phyloP scores from a whole-genome alignment of 2,797 vertebrate species.

The Prionace glauca region DNA sequence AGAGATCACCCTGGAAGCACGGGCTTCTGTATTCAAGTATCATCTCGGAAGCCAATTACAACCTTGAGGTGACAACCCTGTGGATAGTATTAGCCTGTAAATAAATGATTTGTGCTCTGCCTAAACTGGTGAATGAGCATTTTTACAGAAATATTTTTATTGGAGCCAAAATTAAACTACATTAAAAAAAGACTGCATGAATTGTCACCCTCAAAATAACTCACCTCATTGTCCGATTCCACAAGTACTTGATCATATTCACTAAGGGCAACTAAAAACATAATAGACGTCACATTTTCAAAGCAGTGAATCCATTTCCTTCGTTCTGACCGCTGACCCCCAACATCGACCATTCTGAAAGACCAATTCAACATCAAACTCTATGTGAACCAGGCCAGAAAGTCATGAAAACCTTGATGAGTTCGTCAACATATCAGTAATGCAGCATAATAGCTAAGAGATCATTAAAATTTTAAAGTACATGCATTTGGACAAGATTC shows the following conservation, averaged over 20 bases:
- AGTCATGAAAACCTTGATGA: not conserved
- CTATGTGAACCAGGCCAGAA: not conserved
- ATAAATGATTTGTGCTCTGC: no score
- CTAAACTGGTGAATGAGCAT: no score
- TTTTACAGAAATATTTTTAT: not conserved
- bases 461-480: not conserved
- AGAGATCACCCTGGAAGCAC: no score
- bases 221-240: constrained; percentile 92
- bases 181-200: not conserved
- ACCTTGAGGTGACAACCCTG: no score
- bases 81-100: no score
- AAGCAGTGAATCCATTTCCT: constrained; percentile 98
- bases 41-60: no score
- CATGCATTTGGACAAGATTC: not conserved
- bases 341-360: constrained; percentile 90
- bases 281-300: constrained; percentile 94
- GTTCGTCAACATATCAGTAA: not conserved
- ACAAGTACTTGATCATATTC: constrained; percentile 94
- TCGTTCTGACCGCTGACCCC: constrained; percentile 90
- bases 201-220: constrained; percentile 33
- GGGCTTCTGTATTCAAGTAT: no score
- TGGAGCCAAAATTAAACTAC: not conserved
- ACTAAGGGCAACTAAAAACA: constrained; percentile 93
- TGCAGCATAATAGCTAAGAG: not conserved
- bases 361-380: constrained; percentile 40